Conservation (phyloP, 2,888 invertebrate species). For the Congeria kusceri region DNA sequence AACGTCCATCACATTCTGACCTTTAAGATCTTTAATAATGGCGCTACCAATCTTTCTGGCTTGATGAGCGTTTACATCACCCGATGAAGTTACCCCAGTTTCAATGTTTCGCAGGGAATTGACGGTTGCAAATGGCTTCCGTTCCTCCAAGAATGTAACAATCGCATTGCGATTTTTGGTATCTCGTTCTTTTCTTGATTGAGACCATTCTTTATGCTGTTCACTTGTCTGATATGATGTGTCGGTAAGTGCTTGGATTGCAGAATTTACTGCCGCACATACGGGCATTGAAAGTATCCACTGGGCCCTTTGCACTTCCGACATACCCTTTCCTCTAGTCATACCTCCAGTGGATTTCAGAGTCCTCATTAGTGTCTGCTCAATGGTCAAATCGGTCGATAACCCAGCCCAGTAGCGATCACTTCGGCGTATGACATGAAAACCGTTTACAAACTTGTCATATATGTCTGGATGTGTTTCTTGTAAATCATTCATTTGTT, state of each 20-base stretch:
- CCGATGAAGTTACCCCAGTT: conserved; percentile 52
- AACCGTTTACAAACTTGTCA: conserved; percentile 26
- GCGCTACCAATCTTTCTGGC: conserved; percentile 49
- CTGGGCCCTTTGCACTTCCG: conserved; percentile 54
- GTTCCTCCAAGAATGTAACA: conserved; percentile 21
- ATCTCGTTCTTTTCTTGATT: conserved; percentile 11
- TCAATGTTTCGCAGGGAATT: conserved; percentile 53
- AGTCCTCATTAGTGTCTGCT: conserved; percentile 70
- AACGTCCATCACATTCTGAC: conserved; percentile 32
- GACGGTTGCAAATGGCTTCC: conserved; percentile 44
- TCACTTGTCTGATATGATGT: conserved; percentile 34
- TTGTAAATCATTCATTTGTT: conserved; percentile 41
- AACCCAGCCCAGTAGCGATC: conserved; percentile 72
- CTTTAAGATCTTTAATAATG: conserved; percentile 51
- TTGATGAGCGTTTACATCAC: conserved; percentile 57
- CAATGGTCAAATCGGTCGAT: conserved; percentile 70
- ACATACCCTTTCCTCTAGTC: conserved; percentile 64
- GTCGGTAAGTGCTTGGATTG: conserved; percentile 47
- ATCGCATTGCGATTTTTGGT: conserved; percentile 12
- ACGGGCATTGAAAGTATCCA: conserved; percentile 67
- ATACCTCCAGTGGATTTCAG: conserved; percentile 68
- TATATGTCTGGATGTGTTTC: conserved; percentile 21
- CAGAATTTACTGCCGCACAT: conserved; percentile 48
- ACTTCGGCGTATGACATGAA: conserved; percentile 35
- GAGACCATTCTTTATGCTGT: conserved; percentile 45